Base-by-base conservation (phyloP, 2,888 invertebrate species). In the Tipula vernalis region DNA sequence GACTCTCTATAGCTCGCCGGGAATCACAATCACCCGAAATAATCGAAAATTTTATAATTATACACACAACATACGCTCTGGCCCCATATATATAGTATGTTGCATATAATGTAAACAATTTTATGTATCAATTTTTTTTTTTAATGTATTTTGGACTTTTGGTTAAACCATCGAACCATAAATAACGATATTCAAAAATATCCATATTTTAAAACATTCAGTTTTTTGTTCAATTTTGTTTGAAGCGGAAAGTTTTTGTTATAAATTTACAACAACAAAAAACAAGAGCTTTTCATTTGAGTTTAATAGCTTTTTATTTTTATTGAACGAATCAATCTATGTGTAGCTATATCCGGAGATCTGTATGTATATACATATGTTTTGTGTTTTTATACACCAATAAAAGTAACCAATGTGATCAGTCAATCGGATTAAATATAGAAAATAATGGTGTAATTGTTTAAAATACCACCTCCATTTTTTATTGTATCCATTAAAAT, bases 121-220 rank as follows among this genome's bases (percentile, higher is more conserved):
- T 71, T 71, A 71, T 71, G 71, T 71, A 71, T 71, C 71, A 71
- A 71, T 71, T 51, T 44, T 44, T 10, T 44, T 44, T 44, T 44
- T 57, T 71, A 71, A 71, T 71, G 28, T 71, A 71, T 71, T 71
- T 71, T 71, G 71, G 71, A 71, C 71, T 71, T 71, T 71, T 71
- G 71, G 71, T 28, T 28, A 71, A 71, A 18, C 71, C 71, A 71
- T 71, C 71, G 71, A 71, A 71, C 71, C 71, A 10, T 71, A 71
- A 71, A 71, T 71, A 71, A 71, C 71, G 71, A 71, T 71, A 71
- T 71, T 71, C 71, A 71, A 71, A 71, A 71, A 71, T 71, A 71
- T 28, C 71, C 71, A 71, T 71, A 51, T 51, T n/a, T 15, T n/a
- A 4, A 8, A 71, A 28, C 28, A 28, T 71, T 5, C 51, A 51